Percentiles rank a stretch among this genome's conserved stretches.
Conservation (phyloP, 2,888 invertebrate species). For the Sarcophaga carnaria region DNA sequence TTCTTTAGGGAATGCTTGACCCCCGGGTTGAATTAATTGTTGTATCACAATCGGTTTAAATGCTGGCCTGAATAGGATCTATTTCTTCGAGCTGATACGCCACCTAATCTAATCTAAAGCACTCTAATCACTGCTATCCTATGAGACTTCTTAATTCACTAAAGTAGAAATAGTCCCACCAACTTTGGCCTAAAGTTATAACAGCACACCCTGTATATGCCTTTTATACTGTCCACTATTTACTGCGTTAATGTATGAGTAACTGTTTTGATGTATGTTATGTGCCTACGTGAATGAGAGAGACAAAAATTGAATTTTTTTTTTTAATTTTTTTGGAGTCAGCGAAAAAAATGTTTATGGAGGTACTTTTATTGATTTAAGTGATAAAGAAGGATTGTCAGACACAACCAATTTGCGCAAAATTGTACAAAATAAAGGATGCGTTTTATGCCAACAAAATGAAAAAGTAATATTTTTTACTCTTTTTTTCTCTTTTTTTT, state of each 20-base stretch:
- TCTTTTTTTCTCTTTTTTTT: conserved; percentile 2
- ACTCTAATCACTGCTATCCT: no score
- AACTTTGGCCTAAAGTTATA: no score
- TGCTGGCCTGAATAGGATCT: no score
- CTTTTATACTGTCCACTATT: not conserved
- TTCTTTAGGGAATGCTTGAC: no score
- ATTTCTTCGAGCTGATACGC: no score
- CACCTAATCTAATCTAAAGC: no score
- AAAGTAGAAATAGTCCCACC: no score
- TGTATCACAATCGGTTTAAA: no score
- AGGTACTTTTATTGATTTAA: conserved; percentile 68
- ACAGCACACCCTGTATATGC: not conserved
- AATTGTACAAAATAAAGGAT: conserved; percentile 57
- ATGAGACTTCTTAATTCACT: no score
- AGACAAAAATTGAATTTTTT: no score
- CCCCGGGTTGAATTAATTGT: no score
- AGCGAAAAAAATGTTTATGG: conserved; percentile 58
- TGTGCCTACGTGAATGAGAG: not conserved
- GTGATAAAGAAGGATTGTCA: conserved; percentile 67
- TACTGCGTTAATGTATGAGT: not conserved
- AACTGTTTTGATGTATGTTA: conserved; percentile 2
- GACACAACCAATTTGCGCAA: conserved; percentile 66
- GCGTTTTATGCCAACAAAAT: conserved; percentile 18
- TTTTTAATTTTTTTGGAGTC: conserved; percentile 36
- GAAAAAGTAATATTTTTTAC: not conserved